Evolutionary conservation across 2,797 vertebrate species (phyloP), one percentile per base, ranked within the genome.

Genomic region (Botia kubotai): DNA sequence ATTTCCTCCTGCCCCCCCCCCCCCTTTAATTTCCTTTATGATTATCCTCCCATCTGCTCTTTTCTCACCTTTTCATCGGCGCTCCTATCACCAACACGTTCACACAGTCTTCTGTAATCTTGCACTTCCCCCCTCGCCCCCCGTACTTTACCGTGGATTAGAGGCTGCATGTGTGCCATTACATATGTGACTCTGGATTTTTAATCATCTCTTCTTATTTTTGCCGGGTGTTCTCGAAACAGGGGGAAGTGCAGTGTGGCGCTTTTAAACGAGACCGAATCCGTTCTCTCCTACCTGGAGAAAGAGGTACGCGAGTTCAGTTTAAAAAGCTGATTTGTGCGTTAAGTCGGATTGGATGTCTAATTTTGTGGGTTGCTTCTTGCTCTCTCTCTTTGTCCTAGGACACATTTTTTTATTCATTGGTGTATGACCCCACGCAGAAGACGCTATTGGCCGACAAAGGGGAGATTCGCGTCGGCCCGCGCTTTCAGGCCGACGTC

Each of bases 211-310:
- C 73, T 48, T 69, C 36, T 70, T 36, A 46, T 53, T 55, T 1
- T 53, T 43, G 66, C 10, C 63, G 62, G 43, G 43, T 2, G 13
- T 73, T 33, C 14, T 72, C 63, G 3, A 68, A 73, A n/a, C 84
- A 99, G 97, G 94, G 97, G 97, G 79, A 99, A 98, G 91, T 98
- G 97, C 94, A 96, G 95, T 36, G 97, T 99, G 82, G 96, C 97
- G 0, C 95, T 99, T 88, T 91, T 98, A 88, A 99, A 99, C 68
- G 97, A 99, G 89, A 99, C 97, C 0, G 97, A 98, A 87, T 96
- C 95, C 0, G 96, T 99, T 84, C 91, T 98, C 81, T 97, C 97
- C 0, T 99, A 99, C 90, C 94, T 99, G 89, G 97, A 98, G 87
- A 99, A 97, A 94, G 97, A 99, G 96, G 97, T 98, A 94, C 94